Evolutionary conservation across 2,113 vertebrate genomes (phyloP), one percentile per base, ranked within the genome.

Genomic region (Silurus glanis): DNA sequence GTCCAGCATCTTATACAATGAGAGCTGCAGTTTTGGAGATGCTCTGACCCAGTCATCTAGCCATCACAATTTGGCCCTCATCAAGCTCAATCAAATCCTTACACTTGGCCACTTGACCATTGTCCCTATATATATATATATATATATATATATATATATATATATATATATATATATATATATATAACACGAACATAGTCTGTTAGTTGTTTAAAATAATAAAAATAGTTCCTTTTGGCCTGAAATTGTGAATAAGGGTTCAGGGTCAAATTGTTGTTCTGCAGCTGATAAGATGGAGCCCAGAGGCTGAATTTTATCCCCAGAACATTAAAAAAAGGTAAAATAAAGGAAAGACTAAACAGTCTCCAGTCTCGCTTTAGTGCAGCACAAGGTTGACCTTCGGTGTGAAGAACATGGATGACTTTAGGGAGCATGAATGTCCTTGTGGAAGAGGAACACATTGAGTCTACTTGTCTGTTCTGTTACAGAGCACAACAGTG

Each of bases 261-360:
- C 37, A 75, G 59, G 49, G 64, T 19, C 7, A 17, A 71, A 56
- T 28, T n/a, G 64, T n/a, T 59, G 28, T 55, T 67, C 51, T 67
- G 2, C 21, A 16, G 23, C 47, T 37, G 17, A 80, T 58, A 85
- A 69, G 25, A 10, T 47, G 13, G 19, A 47, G 25, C 25, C 67
- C 21, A 6, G 19, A 61, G 37, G 17, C 78, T 59, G 58, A 74
- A 71, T 71, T 80, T 87, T 80, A 72, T 85, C 80, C 62, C 12
- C 47, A 66, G 45, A 53, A 16, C 37, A 37, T 16, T 4, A 72
- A 49, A 83, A 83, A 58, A 69, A 51, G 13, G 47, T 28, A 83
- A 78, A n/a, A 53, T 10, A 47, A 49, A 55, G 56, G 74, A 82
- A 61, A 87, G 86, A 87, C 86, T 86, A 89, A 89, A 85, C 86